Base-by-base conservation (phyloP, 2,797 vertebrate species). In the Cynodonichthys magdalenae region DNA sequence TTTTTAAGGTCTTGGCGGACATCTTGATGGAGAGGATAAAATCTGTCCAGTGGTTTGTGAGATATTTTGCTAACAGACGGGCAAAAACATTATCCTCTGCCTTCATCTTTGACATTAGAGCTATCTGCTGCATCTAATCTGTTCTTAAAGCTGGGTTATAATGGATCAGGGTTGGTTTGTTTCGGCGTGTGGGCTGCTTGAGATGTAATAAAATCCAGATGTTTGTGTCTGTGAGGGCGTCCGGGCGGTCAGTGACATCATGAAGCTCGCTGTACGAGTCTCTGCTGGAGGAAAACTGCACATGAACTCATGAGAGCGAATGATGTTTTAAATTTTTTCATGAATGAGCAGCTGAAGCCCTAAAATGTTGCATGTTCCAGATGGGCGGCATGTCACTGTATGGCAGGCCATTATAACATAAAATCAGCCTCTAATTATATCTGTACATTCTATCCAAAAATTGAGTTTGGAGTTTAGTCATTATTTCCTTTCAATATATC, bases 161-260 rank as follows among this genome's bases (percentile, higher is more conserved):
- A 19, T 14, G 51, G n/a, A 18, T 53, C 51, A n/a, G 18, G 10
- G 17, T 12, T 29, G 2, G 6, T 45, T 27, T 45, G 2, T 17
- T n/a, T 3, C 9, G 11, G 36, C 24, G 24, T 44, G 53, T 44
- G 50, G 27, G 6, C 17, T 47, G 28, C 19, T n/a, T 39, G 36
- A 3, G 36, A 12, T 2, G 19, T 34, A 47, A 47, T 15, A 31
- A 18, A 17, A 58, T 44, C 56, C 56, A 59, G 44, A 47, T 59
- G 56, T 59, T 59, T 20, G 28, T 18, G 45, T 20, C 20, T 31
- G 55, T 58, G 55, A 58, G 55, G 11, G 20, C 28, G 24, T 57
- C 54, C 54, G 6, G 50, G 31, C 52, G 52, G 18, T 54, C 52
- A 54, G 52, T 54, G 52, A 54, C 52, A 54, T 54, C 52, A 54